Evolutionary conservation across 1,140 invertebrate genomes (phyloP).

Genomic region (Sitophilus oryzae): DNA sequence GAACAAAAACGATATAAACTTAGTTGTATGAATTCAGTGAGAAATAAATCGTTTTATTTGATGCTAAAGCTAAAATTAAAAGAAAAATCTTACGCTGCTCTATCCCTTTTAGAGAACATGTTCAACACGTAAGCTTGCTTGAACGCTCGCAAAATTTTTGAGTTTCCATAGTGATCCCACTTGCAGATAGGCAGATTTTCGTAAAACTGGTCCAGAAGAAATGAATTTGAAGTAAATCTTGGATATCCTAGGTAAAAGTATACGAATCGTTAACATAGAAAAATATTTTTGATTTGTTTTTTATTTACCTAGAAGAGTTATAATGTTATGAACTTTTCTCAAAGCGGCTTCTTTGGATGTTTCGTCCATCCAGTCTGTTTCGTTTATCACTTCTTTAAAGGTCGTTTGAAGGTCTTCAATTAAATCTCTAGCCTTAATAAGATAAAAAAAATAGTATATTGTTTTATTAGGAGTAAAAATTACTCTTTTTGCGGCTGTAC

Average conservation of each 20-base stretch:
- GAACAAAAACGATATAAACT: no score
- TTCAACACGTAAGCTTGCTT: slow-evolving; percentile 31
- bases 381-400: slow-evolving; percentile 62
- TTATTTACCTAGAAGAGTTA: slow-evolving; percentile 29
- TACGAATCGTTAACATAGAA: background rate
- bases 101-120: slow-evolving; percentile 25
- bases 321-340: slow-evolving; percentile 33
- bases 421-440: slow-evolving; percentile 63
- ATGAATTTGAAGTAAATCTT: slow-evolving; percentile 27
- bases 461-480: no score
- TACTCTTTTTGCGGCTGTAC: no score
- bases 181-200: slow-evolving; percentile 32
- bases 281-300: background rate
- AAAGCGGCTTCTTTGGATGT: slow-evolving; percentile 27
- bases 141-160: slow-evolving; percentile 33
- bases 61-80: no score
- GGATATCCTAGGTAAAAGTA: slow-evolving; percentile 26
- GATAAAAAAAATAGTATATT: no score
- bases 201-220: slow-evolving; percentile 33
- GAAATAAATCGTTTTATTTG: no score
- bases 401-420: slow-evolving; percentile 64
- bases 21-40: no score
- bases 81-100: slow-evolving; percentile 28
- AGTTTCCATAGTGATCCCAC: slow-evolving; percentile 38
- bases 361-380: slow-evolving; percentile 74